Evolutionary conservation across 2,888 invertebrate species (phyloP).

Genomic region (Habrosyne pyritoides): DNA sequence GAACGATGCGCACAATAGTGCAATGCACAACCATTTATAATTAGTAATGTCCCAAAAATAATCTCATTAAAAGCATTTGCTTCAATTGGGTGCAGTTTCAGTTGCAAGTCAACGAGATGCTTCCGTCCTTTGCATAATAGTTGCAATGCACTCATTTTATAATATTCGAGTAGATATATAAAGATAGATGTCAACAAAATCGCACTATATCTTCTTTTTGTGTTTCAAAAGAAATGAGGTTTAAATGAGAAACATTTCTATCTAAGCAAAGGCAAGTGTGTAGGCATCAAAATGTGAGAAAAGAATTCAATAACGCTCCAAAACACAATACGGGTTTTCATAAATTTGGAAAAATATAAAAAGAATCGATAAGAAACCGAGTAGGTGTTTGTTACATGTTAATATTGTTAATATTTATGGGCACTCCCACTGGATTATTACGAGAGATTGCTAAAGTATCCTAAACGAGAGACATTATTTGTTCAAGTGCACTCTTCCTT

Average conservation of each 20-base stretch:
- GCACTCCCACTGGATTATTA: conserved; percentile 51
- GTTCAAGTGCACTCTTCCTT: conserved; percentile 74
- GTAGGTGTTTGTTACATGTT: conserved; percentile 47
- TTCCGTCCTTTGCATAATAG: conserved; percentile 41
- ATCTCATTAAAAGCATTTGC: conserved; percentile 21
- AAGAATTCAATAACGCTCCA: not conserved
- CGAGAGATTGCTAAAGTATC: conserved; percentile 47
- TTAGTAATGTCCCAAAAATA: not conserved
- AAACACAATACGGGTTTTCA: not conserved
- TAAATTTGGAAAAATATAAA: conserved; percentile 32
- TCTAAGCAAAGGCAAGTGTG: not conserved
- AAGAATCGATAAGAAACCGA: conserved; percentile 36
- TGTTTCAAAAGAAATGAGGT: too few relatives aligned
- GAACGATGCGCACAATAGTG: not conserved
- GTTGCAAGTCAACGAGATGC: conserved; percentile 23
- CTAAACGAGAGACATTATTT: conserved; percentile 60
- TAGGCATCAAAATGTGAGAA: not conserved
- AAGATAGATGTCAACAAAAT: not conserved
- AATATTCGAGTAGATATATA: not conserved
- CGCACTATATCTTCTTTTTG: not conserved
- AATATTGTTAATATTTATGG: conserved; percentile 40
- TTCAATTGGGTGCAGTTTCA: conserved; percentile 35
- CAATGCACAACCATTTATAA: not conserved
- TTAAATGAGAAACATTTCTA: too few relatives aligned
- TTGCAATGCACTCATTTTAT: conserved; percentile 14